phyloP scores from a whole-genome alignment of 1,140 invertebrate species.

The Drosophila santomea region DNA sequence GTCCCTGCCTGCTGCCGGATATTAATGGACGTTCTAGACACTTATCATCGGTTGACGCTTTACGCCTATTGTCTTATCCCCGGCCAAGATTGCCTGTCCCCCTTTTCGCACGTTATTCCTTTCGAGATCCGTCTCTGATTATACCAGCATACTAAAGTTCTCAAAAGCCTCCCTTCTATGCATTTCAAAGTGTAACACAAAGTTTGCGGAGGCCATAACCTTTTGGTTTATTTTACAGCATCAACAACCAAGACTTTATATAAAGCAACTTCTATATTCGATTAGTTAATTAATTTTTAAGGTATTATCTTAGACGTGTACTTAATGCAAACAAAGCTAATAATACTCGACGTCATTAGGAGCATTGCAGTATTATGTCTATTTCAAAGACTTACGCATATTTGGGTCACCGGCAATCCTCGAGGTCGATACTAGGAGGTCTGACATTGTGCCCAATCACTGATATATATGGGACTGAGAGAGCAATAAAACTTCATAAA shows the following conservation, averaged over 20 bases:
- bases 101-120: conserved; percentile 1
- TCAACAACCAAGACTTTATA: too few relatives aligned
- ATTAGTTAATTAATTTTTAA: too few relatives aligned
- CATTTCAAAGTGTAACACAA: neutral
- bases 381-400: conserved; percentile 30
- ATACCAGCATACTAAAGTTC: conserved; percentile 14
- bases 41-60: conserved; percentile 76
- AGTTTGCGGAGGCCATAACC: neutral
- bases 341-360: neutral
- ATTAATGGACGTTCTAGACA: conserved; percentile 77
- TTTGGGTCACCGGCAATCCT: conserved; percentile 38
- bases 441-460: conserved; percentile 26
- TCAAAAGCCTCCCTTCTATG: conserved; percentile 29
- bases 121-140: conserved; percentile 8
- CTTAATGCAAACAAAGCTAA: neutral
- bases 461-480: conserved; percentile 11
- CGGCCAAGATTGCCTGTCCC: neutral
- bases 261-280: too few relatives aligned
- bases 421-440: conserved; percentile 29
- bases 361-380: conserved; percentile 14
- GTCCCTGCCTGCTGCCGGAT: conserved; percentile 46
- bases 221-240: neutral
- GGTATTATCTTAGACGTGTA: neutral
- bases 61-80: conserved; percentile 67
- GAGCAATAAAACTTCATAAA: conserved; percentile 54